These are phyloP conservation scores for Protomyctophum bolini DNA, from an alignment of 2,113 vertebrate genomes.

Conservation along the genomic window DNA sequence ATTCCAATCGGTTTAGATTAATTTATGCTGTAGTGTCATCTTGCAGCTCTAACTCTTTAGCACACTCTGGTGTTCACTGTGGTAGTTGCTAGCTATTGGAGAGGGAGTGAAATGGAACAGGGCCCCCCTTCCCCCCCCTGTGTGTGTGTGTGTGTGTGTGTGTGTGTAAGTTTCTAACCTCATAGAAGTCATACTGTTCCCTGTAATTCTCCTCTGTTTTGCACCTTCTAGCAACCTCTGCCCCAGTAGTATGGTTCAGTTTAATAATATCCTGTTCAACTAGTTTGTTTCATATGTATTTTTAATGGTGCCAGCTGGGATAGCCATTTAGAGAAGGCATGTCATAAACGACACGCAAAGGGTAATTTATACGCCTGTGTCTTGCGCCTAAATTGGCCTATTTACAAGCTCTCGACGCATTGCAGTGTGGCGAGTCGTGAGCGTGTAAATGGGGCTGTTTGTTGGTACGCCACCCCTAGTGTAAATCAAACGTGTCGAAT, in stretches of 20 bases:
- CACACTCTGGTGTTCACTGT: conserved; percentile 12
- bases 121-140: too few relatives aligned
- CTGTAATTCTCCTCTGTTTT: neutral
- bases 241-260: neutral
- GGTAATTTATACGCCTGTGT: too few relatives aligned
- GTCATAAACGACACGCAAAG: too few relatives aligned
- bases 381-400: too few relatives aligned
- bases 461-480: neutral
- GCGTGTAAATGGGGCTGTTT: too few relatives aligned
- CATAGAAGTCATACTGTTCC: neutral
- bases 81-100: neutral
- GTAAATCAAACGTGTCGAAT: neutral
- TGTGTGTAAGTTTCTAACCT: neutral
- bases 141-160: conserved; percentile 11
- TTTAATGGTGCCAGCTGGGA: neutral
- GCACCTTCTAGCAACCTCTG: neutral
- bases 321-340: too few relatives aligned
- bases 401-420: too few relatives aligned
- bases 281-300: neutral
- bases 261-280: neutral
- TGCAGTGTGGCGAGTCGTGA: too few relatives aligned
- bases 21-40: neutral
- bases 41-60: conserved; percentile 3
- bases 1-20: neutral
- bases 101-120: neutral